Evolutionary conservation across 2,113 vertebrate genomes (phyloP), one percentile per base, ranked within the genome.

Genomic region (Apteryx mantelli): DNA sequence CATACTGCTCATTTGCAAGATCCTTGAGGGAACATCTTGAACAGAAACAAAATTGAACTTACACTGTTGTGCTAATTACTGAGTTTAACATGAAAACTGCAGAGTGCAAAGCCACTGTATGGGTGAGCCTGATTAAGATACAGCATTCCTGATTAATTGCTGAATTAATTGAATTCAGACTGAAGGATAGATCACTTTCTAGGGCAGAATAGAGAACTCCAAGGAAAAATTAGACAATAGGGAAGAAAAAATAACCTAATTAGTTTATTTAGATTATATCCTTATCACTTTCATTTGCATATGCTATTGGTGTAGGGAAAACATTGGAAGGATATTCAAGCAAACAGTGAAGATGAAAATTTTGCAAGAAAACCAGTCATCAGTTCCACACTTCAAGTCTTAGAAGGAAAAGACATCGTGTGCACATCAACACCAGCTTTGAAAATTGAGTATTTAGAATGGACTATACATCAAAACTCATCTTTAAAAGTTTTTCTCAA

Each of bases 91-190:
- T 34, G 48, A 86, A 68, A 84, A 89, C 26, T 77, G 24, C 73
- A 82, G 42, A 91, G 36, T 75, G 9, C 61, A 91, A 89, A 94
- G 52, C 13, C 56, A 63, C 42, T 28, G 52, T 73, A 38, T 76
- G 75, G 30, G 24, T 76, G 12, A 94, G 38, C 12, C 63, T 92
- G 66, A 86, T 88, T 88, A 91, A 76, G 48, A 93, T 88, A 71
- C 25, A 87, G 20, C 26, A 69, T 91, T 88, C 55, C 42, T 82
- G 38, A 88, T 90, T 82, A 94, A 89, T 76, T 88, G 53, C 77
- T 87, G 48, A 80, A 90, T 89, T 97, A 88, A 94, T 90, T 90
- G 42, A 76, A 90, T 90, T 91, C 28, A 90, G 79, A 91, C 68
- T 18, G 65, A 94, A 91, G 44, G 64, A 52, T 4, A 93, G 26